Evolutionary conservation across 1,140 invertebrate species (phyloP), one percentile per base, ranked within the genome.

Genomic region (Zaprionus tsacasi): DNA sequence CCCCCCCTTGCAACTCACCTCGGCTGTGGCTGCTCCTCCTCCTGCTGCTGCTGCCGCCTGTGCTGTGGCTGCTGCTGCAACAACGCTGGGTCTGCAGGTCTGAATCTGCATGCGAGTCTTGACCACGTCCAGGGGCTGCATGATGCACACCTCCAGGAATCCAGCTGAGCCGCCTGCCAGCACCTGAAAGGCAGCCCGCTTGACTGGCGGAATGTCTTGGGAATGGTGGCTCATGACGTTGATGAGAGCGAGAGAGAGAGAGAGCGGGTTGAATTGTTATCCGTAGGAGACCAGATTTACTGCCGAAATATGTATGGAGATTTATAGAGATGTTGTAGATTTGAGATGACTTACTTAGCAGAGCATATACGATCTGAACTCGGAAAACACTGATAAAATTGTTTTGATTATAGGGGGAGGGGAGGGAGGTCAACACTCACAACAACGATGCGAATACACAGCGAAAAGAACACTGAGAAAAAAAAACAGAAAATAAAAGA

Each of bases 61-160:
- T 21, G 21, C 21, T 21, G 21, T 7, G 10, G 33, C 21, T 21
- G 33, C 80, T 0, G 60, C 40, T 0, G 55, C 12, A 0, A 21
- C 94, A 25, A 94, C 91, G 17, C 1, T 25, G 0, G 48, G 33
- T 0, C 33, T 94, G n/a, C 60, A 65, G 13, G 81, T 38, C 92
- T 97, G 96, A 36, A 98, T 94, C 93, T 98, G 97, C 77, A 98
- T 95, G 65, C 97, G 93, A 6, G 98, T 99, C 94, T 99, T 99
- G 1, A 99, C 95, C 63, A 99, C 93, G 93, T 99, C 98, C 89
- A 99, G 93, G 2, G 98, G 98, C 93, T 99, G 97, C 98, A 99
- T 99, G 65, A 99, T 96, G 88, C 96, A 98, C 56, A 98, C 97
- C 95, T 99, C 98, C 13, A 98, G 95, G 93, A 99, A 98, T 74